Conservation (phyloP, 2,113 vertebrate species). For the Chaenocephalus aceratus region DNA sequence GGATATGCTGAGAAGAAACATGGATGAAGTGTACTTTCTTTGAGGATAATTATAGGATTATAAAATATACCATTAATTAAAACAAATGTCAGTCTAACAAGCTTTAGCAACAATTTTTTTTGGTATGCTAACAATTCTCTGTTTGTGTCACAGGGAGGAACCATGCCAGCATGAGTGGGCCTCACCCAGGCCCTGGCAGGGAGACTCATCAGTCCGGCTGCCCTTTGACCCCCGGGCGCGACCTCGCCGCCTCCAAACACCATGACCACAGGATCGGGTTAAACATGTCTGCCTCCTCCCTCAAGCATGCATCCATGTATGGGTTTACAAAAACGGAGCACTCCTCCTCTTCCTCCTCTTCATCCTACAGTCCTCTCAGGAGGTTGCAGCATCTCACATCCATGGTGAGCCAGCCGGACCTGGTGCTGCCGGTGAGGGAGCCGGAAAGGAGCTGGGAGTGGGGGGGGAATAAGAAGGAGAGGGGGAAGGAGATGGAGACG, state of each 20-base stretch:
- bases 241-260: slow-evolving; percentile 83
- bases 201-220: slow-evolving; percentile 84
- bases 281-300: slow-evolving; percentile 83
- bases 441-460: slow-evolving; percentile 62
- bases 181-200: slow-evolving; percentile 85
- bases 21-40: not conserved
- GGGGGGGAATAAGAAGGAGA: slow-evolving; percentile 39
- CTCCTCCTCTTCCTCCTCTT: slow-evolving; percentile 49
- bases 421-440: slow-evolving; percentile 58
- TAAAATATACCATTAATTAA: not conserved
- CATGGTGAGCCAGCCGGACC: slow-evolving; percentile 88
- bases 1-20: not conserved
- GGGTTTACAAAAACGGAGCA: slow-evolving; percentile 83
- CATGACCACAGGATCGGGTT: slow-evolving; percentile 78
- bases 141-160: slow-evolving; percentile 67
- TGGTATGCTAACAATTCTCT: not conserved
- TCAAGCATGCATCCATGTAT: slow-evolving; percentile 79
- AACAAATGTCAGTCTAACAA: not conserved
- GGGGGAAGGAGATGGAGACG: slow-evolving; percentile 23
- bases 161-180: slow-evolving; percentile 88
- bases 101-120: not conserved
- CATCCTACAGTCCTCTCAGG: slow-evolving; percentile 89
- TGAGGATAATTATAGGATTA: not conserved
- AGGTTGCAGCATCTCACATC: slow-evolving; percentile 91
- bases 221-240: slow-evolving; percentile 82